Conservation (phyloP, 1,140 invertebrate species). For the Neodiprion virginianus region DNA sequence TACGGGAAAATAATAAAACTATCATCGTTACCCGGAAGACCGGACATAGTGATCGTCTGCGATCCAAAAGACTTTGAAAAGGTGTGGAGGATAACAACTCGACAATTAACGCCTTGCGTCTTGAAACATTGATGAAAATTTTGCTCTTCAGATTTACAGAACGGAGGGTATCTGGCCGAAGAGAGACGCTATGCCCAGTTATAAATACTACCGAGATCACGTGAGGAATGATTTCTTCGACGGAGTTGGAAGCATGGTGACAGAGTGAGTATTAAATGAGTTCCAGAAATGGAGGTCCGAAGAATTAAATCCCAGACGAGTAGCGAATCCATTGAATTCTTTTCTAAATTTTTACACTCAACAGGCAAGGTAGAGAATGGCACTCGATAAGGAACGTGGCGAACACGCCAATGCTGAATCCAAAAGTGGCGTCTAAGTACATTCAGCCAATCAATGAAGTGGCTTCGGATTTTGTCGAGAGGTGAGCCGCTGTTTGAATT, state of each 20-base stretch:
- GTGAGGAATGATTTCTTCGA: slow-evolving; percentile 37
- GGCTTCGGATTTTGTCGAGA: slow-evolving; percentile 52
- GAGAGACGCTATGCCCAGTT: slow-evolving; percentile 12
- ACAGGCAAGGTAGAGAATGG: slow-evolving; percentile 59
- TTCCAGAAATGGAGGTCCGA: too few species aligned
- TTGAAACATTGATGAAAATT: background rate
- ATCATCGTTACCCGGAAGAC: slow-evolving; percentile 38
- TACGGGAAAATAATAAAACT: slow-evolving; percentile 42
- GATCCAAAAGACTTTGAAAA: slow-evolving; percentile 41
- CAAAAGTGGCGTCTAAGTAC: slow-evolving; percentile 51
- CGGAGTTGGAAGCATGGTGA: slow-evolving; percentile 38
- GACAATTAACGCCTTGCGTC: background rate
- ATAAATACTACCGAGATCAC: slow-evolving; percentile 18
- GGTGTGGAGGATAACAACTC: slow-evolving; percentile 3
- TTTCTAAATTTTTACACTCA: background rate
- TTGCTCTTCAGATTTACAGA: slow-evolving; percentile 10
- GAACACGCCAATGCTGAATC: slow-evolving; percentile 59
- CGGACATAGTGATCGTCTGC: slow-evolving; percentile 40
- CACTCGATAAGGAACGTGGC: slow-evolving; percentile 51
- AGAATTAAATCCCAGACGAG: too few species aligned
- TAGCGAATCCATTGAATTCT: too few species aligned
- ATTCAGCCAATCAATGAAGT: slow-evolving; percentile 52
- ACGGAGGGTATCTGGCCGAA: slow-evolving; percentile 34
- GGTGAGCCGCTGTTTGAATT: slow-evolving; percentile 57
- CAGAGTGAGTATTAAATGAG: slow-evolving; percentile 32